phyloP scores from a whole-genome alignment of 2,797 vertebrate genomes.

The Crypturellus tataupa region DNA sequence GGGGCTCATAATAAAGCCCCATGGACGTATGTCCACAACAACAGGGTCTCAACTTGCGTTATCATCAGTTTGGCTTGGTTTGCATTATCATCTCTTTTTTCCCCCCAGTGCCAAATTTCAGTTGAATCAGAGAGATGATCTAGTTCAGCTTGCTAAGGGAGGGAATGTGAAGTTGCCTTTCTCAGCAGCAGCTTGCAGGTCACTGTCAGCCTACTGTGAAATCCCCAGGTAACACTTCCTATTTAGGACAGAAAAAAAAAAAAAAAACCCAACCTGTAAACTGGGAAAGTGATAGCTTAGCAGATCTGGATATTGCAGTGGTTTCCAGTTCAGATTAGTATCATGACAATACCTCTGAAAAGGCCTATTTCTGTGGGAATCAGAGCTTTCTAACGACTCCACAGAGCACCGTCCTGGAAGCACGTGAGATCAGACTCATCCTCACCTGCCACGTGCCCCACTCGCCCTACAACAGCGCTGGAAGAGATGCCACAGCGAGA shows the following conservation, averaged over 20 bases:
- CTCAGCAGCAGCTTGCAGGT: background rate
- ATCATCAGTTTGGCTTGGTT: background rate
- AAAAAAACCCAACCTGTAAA: background rate
- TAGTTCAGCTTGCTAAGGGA: background rate
- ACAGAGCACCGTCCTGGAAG: background rate
- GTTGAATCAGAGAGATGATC: background rate
- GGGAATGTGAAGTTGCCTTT: background rate
- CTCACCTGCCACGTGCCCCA: background rate
- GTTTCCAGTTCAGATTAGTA: background rate
- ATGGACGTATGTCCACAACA: background rate
- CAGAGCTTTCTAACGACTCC: background rate
- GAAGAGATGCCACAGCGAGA: background rate
- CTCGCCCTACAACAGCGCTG: background rate
- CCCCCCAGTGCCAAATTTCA: background rate
- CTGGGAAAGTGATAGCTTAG: background rate
- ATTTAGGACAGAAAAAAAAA: background rate
- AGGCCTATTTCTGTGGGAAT: background rate
- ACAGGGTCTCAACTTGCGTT: background rate
- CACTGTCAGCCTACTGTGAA: background rate
- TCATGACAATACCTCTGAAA: background rate
- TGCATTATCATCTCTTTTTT: too few relatives aligned
- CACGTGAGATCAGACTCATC: background rate
- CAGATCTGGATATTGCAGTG: background rate
- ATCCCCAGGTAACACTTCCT: background rate
- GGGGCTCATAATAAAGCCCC: background rate